Base-by-base conservation (phyloP, 1,140 invertebrate species). In the Hormaphis cornu region DNA sequence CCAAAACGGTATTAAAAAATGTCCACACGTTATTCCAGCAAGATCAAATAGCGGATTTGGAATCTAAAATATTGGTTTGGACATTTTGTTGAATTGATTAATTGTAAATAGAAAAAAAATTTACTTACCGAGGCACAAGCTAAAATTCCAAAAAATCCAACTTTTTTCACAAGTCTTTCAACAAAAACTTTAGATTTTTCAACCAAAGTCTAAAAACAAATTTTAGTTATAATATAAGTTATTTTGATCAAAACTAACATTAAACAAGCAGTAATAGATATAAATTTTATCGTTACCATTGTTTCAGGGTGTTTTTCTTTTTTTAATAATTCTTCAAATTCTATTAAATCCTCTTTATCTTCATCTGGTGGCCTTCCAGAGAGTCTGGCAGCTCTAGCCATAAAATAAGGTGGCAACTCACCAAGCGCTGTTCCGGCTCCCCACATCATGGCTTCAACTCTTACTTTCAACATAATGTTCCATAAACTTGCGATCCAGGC, bases 21-120 rank as follows among this genome's bases (percentile, higher is more conserved):
- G 95, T 10, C 97, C 97, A 80, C 97, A 99, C 0, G 95, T 98
- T 18, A 99, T 91, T 1, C 97, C 97, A 61, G 97, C 97, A 74
- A 99, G 81, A 79, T 99, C 97, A 80, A 99, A 99, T 61, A 99
- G 78, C 1, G 97, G 97, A 83, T 99, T 99, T n/a, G 97, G 97
- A 77, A 98, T 95, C 83, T 95, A 81, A 4, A 82, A 79, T 40
- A 33, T 53, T 14, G 9, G 14, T 26, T 20, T 35, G 3, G 9
- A 9, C 46, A 5, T 18, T 30, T 26, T 1, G 8, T 8, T 0
- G 10, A 12, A 24, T 24, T 42, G 16, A 30, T 10, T 40, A 26
- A 40, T 54, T 0, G 7, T 58, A 10, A 24, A 35, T 6, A 18
- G n/a, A n/a, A 1, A 52, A 48, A 35, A 22, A 18, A 61, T 33